These are phyloP conservation scores for Cosmia trapezina DNA, from an alignment of 2,888 invertebrate species.

Conservation along the genomic window DNA sequence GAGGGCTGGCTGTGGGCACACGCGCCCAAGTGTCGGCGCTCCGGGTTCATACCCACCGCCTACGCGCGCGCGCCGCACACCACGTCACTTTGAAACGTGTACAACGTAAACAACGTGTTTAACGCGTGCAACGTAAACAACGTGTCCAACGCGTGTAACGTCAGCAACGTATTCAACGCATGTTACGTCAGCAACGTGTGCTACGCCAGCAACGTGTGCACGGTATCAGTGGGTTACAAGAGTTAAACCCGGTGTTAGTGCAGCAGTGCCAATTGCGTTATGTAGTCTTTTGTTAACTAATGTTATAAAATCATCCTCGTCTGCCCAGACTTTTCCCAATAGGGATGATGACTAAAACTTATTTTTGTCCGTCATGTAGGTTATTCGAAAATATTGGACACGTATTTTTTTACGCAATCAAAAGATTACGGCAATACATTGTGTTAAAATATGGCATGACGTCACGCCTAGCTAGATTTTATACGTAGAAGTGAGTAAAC, in stretches of 20 bases:
- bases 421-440: too few species aligned
- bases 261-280: constrained; percentile 22
- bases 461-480: too few species aligned
- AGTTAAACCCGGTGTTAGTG: neutral
- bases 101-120: neutral
- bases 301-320: neutral
- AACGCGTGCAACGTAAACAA: constrained; percentile 74
- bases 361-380: too few species aligned
- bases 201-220: neutral
- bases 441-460: too few species aligned
- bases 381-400: too few species aligned
- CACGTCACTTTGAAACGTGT: constrained; percentile 92
- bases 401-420: too few species aligned
- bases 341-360: too few species aligned
- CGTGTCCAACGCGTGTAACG: neutral
- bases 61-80: constrained; percentile 98
- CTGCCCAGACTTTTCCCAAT: too few species aligned
- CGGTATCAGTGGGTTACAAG: neutral
- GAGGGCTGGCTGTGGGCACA: constrained; percentile 99
- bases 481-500: too few species aligned
- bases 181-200: neutral
- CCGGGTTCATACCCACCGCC: constrained; percentile 98
- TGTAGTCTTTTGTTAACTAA: constrained; percentile 21
- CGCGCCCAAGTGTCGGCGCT: constrained; percentile 97
- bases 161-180: neutral